Evolutionary conservation across 2,888 invertebrate genomes (phyloP).

Genomic region (Germaria angustata): DNA sequence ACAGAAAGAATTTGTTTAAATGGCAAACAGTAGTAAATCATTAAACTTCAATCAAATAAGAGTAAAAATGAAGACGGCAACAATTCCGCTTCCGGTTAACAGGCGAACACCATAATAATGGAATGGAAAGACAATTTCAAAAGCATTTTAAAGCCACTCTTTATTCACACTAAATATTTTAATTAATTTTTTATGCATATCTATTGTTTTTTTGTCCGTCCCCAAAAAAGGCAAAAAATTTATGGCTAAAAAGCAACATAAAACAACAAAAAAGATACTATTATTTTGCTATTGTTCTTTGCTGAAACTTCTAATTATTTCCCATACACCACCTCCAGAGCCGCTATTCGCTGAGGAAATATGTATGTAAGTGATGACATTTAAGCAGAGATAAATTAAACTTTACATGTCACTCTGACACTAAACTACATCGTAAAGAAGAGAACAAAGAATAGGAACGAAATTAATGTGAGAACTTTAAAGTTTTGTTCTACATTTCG

Average conservation of each 20-base stretch:
- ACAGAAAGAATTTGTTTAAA: not conserved
- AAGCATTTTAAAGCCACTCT: constrained; percentile 17
- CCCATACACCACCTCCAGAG: constrained; percentile 8
- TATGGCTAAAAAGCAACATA: not conserved
- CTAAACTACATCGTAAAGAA: constrained; percentile 36
- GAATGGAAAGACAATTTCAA: not conserved
- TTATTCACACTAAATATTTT: constrained; percentile 1
- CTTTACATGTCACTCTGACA: constrained; percentile 53
- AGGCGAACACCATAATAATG: not conserved
- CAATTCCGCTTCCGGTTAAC: constrained; percentile 25
- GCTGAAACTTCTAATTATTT: not conserved
- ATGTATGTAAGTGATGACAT: constrained; percentile 46
- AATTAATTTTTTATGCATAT: constrained; percentile 41
- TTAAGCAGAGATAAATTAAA: constrained; percentile 57
- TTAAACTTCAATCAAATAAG: not conserved
- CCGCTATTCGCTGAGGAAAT: not conserved
- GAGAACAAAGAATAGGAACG: constrained; percentile 22
- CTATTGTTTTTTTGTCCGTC: not conserved
- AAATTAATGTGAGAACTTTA: constrained; percentile 49
- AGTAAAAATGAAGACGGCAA: not conserved
- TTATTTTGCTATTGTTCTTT: constrained; percentile 27
- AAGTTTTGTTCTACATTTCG: constrained; percentile 43
- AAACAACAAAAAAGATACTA: constrained; percentile 4
- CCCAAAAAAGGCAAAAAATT: constrained; percentile 11
- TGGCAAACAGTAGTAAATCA: no score